phyloP scores from a whole-genome alignment of 2,888 invertebrate species.

The Ochropleura leucogaster region DNA sequence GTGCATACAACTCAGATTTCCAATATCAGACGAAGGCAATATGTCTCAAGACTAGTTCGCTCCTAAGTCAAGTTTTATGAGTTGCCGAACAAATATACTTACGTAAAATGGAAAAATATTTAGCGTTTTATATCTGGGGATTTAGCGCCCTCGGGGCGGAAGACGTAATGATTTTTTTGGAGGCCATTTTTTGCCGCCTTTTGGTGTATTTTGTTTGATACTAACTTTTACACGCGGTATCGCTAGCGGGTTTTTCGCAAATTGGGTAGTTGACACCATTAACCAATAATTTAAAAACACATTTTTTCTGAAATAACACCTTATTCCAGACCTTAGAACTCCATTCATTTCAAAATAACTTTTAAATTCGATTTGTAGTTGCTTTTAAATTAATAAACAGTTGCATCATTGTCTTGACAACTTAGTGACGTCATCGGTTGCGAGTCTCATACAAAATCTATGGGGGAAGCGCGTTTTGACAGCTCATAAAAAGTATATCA shows the following conservation, averaged over 20 bases:
- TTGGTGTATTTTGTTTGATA: conserved; percentile 1
- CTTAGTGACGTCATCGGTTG: too few species aligned
- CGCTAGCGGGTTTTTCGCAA: not conserved
- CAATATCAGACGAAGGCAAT: conserved; percentile 81
- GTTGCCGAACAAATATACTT: conserved; percentile 73
- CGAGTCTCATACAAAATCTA: too few species aligned
- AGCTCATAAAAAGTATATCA: too few species aligned
- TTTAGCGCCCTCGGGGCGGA: conserved; percentile 36
- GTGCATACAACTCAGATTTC: conserved; percentile 79
- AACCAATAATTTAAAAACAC: too few species aligned
- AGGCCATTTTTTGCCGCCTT: not conserved
- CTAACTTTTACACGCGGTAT: not conserved
- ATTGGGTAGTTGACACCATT: too few species aligned
- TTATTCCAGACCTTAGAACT: too few species aligned
- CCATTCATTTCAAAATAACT: too few species aligned
- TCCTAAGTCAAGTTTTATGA: conserved; percentile 85
- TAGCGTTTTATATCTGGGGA: conserved; percentile 46
- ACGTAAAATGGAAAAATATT: conserved; percentile 63
- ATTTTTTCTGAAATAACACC: too few species aligned
- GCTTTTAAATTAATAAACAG: too few species aligned
- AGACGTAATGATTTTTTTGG: conserved; percentile 30
- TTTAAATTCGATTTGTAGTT: too few species aligned
- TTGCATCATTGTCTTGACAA: too few species aligned
- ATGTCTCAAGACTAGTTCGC: conserved; percentile 75
- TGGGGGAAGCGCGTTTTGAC: too few species aligned